A percentile compares a stretch with the other conserved stretches of the same genome.
Evolutionary conservation across 2,113 vertebrate genomes (phyloP).

Genomic region (Calidris pugnax): DNA sequence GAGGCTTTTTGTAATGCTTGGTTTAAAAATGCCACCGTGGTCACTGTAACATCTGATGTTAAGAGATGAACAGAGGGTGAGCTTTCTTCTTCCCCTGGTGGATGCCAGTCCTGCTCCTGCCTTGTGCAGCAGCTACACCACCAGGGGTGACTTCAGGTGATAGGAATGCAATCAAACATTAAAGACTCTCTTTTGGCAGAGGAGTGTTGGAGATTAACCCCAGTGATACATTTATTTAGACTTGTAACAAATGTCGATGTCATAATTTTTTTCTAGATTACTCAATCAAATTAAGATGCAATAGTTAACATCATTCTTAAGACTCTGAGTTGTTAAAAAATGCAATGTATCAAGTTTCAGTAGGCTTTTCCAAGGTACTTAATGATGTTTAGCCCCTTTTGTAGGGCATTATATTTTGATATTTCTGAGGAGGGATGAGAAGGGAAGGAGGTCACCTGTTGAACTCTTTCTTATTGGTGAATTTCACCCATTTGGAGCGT

Average conservation of each 20-base stretch:
- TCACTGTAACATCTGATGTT: neutral
- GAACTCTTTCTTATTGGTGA: neutral
- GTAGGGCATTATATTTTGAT: neutral
- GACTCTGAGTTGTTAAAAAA: neutral
- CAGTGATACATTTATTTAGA: neutral
- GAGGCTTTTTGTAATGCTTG: neutral
- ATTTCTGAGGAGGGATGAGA: neutral
- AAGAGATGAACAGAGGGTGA: neutral
- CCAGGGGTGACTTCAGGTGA: neutral
- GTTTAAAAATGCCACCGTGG: neutral
- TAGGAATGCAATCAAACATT: neutral
- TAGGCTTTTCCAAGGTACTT: neutral
- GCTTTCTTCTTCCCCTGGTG: neutral
- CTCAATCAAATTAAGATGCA: neutral
- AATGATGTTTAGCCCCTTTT: neutral
- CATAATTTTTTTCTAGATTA: neutral
- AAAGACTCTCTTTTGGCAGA: neutral
- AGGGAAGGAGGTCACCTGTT: neutral
- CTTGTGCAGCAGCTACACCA: fast-evolving
- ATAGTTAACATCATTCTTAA: neutral
- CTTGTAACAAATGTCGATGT: neutral
- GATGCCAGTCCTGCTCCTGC: neutral
- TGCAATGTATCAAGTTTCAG: neutral
- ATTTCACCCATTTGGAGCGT: neutral
- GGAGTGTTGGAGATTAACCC: neutral